These are phyloP conservation scores for Dicrostonyx torquatus DNA, from an alignment of 2,797 vertebrate genomes.

Conservation along the genomic window DNA sequence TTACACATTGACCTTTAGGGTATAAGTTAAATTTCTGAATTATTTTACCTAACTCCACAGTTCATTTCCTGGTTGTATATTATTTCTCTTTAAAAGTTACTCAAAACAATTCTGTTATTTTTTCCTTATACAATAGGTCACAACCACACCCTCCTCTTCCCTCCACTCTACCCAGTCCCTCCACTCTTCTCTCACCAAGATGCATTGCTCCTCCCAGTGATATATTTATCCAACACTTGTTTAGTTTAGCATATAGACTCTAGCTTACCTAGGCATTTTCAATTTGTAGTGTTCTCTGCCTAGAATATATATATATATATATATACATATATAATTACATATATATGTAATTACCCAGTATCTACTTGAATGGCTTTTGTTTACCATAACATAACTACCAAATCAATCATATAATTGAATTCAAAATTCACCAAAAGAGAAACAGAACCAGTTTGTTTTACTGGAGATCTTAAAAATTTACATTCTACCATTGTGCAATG, in stretches of 20 bases:
- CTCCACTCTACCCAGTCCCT: neutral
- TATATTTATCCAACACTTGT: neutral
- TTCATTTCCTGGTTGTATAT: neutral
- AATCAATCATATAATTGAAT: neutral
- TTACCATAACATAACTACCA: neutral
- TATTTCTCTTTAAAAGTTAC: neutral
- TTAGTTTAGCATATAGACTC: neutral
- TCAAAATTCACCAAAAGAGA: neutral
- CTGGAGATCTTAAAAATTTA: neutral
- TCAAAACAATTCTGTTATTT: neutral
- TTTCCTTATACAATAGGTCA: neutral
- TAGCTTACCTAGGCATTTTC: neutral
- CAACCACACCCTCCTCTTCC: neutral
- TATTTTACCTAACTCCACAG: neutral
- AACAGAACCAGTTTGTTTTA: neutral
- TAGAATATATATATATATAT: too few relatives aligned
- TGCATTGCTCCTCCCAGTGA: neutral
- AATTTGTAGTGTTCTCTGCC: neutral
- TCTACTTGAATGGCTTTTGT: neutral
- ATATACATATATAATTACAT: too few relatives aligned
- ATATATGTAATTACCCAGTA: neutral
- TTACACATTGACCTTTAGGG: neutral
- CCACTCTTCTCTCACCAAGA: neutral
- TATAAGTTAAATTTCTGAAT: neutral
- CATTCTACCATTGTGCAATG: neutral